A percentile compares a stretch with the other conserved stretches of the same genome.
These are phyloP conservation scores for Phalacrocorax aristotelis DNA, from an alignment of 2,113 vertebrate species.

Conservation along the genomic window DNA sequence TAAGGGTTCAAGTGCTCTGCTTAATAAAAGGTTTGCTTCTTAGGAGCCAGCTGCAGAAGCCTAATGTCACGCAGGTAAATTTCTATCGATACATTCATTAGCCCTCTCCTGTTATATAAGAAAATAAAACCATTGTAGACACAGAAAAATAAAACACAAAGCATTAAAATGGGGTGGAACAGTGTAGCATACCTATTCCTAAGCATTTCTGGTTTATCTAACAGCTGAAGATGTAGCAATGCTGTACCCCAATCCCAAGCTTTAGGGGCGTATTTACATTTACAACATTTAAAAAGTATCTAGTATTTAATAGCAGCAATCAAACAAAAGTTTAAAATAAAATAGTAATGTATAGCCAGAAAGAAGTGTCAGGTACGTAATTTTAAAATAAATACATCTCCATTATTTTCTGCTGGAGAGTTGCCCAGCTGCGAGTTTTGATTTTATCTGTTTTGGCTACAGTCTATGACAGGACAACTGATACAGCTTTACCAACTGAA, in stretches of 20 bases:
- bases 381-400: background rate
- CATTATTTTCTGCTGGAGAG: background rate
- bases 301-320: background rate
- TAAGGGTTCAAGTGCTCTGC: background rate
- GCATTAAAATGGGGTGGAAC: background rate
- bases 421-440: background rate
- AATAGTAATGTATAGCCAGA: background rate
- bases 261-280: background rate
- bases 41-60: background rate
- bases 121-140: background rate
- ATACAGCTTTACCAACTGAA: background rate
- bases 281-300: background rate
- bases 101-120: background rate
- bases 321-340: background rate
- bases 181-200: background rate
- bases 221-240: background rate
- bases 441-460: background rate
- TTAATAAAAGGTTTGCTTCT: background rate
- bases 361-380: background rate
- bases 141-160: background rate
- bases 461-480: background rate
- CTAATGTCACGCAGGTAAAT: background rate
- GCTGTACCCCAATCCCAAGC: background rate
- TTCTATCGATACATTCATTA: background rate
- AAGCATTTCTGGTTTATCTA: background rate